phyloP scores from a whole-genome alignment of 2,113 vertebrate genomes.

The Benthochromis sp. region DNA sequence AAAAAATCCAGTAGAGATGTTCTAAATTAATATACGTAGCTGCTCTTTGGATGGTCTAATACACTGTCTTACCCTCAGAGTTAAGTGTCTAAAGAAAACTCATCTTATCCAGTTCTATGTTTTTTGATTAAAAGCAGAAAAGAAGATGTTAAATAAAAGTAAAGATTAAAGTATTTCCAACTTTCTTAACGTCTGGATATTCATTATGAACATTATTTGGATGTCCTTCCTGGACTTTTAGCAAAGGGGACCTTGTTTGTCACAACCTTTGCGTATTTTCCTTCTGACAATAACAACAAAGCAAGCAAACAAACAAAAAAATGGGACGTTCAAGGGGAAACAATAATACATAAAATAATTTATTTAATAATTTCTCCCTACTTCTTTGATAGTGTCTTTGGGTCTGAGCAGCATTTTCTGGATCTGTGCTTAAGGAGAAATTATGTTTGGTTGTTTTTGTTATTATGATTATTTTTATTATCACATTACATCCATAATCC shows the following conservation, averaged over 20 bases:
- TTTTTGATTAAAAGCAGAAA: background rate
- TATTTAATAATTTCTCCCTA: background rate
- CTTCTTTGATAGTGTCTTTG: background rate
- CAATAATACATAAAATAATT: background rate
- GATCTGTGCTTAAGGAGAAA: background rate
- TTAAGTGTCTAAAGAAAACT: background rate
- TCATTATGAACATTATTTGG: background rate
- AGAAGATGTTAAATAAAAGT: background rate
- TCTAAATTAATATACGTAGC: background rate
- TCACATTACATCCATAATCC: background rate
- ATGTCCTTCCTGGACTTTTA: background rate
- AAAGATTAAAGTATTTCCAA: background rate
- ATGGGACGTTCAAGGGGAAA: background rate
- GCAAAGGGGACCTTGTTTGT: background rate
- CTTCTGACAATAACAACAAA: background rate
- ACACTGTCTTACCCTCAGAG: background rate
- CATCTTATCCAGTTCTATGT: background rate
- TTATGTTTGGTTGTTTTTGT: background rate
- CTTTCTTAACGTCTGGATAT: background rate
- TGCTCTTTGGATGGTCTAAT: background rate
- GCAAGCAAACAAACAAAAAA: background rate
- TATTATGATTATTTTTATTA: background rate
- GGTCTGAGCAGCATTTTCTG: background rate
- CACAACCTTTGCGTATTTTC: background rate
- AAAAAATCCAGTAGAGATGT: background rate